Percentiles rank a stretch among this genome's conserved stretches.
These are phyloP conservation scores for Acheta domesticus DNA, from an alignment of 2,888 invertebrate species.

Conservation along the genomic window DNA sequence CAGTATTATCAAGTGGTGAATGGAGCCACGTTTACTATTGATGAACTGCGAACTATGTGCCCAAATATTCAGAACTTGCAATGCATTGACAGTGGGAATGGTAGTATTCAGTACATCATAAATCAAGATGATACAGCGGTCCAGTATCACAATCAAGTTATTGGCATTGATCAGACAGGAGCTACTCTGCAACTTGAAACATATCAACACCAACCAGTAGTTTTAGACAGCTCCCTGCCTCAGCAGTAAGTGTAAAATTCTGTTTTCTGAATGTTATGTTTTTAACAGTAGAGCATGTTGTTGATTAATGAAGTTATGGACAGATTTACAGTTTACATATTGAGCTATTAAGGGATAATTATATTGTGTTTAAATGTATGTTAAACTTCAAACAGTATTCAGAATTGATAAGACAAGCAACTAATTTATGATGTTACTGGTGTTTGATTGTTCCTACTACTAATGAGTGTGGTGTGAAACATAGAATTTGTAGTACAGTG, in stretches of 20 bases:
- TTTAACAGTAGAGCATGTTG: too few relatives aligned
- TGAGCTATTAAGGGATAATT: too few relatives aligned
- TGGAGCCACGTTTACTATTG: slow-evolving; percentile 26
- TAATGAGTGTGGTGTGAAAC: too few relatives aligned
- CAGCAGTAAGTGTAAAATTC: slow-evolving; percentile 22
- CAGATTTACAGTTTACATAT: too few relatives aligned
- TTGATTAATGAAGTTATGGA: too few relatives aligned
- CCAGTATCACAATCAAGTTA: slow-evolving; percentile 22
- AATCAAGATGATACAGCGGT: slow-evolving; percentile 25
- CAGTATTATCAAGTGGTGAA: slow-evolving; percentile 29
- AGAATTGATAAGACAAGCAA: too few relatives aligned
- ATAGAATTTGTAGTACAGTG: too few relatives aligned
- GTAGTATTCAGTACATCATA: slow-evolving; percentile 26
- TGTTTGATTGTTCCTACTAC: too few relatives aligned
- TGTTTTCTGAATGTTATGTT: not conserved
- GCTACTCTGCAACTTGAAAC: slow-evolving; percentile 20
- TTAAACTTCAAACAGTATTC: too few relatives aligned
- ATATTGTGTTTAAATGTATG: too few relatives aligned
- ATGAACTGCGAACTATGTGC: slow-evolving; percentile 25
- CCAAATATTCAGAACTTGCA: slow-evolving; percentile 26
- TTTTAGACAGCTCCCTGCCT: not conserved
- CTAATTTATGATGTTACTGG: too few relatives aligned
- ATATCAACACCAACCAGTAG: slow-evolving; percentile 21
- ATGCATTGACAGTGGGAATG: slow-evolving; percentile 25
- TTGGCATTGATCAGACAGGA: slow-evolving; percentile 29